Conservation (phyloP, 2,113 vertebrate genomes). For the Gorsachius goisagi region DNA sequence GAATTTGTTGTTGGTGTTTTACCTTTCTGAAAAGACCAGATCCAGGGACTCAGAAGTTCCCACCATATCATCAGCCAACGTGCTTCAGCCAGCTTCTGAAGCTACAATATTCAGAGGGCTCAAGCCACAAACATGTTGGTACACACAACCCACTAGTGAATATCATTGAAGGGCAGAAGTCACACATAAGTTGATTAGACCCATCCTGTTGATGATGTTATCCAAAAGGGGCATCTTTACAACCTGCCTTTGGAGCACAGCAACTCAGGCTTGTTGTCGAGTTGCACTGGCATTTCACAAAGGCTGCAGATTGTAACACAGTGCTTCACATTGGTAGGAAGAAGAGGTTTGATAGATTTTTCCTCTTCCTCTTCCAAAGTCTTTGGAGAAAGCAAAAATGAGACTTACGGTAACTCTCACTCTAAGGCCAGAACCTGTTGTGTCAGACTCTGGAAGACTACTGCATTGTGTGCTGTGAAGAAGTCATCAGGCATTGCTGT, state of each 20-base stretch:
- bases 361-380: not conserved
- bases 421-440: not conserved
- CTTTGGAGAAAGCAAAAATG: not conserved
- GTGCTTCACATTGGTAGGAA: not conserved
- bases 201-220: fast-evolving
- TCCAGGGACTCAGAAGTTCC: not conserved
- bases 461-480: not conserved
- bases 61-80: fast-evolving
- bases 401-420: not conserved
- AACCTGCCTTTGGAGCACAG: not conserved
- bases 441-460: not conserved
- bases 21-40: not conserved
- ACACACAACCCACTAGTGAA: not conserved
- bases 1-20: not conserved
- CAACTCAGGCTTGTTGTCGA: not conserved
- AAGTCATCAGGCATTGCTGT: not conserved
- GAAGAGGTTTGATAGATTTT: not conserved
- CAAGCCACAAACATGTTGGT: not conserved
- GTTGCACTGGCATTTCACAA: not conserved
- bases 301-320: not conserved
- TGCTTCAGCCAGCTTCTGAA: not conserved
- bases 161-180: not conserved
- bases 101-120: not conserved
- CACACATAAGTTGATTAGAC: not conserved
- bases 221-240: not conserved